Evolutionary conservation across 1,140 invertebrate species (phyloP).

Genomic region (Bombus consobrinus): DNA sequence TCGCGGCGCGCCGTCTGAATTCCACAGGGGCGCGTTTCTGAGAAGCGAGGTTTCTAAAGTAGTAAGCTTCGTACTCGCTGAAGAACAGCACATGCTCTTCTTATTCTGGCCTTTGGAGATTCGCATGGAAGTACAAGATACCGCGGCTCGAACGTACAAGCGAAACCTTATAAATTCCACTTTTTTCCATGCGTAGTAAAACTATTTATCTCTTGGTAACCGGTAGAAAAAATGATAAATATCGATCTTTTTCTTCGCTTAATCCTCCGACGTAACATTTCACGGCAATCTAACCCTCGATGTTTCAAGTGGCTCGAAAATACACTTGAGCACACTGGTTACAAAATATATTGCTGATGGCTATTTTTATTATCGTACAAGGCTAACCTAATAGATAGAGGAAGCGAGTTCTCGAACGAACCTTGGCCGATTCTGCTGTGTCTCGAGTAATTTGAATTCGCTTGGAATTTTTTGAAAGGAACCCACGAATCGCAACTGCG

Average conservation of each 20-base stretch:
- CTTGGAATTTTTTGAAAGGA: slow-evolving; percentile 42
- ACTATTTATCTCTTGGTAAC: background rate
- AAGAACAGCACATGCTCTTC: slow-evolving; percentile 5
- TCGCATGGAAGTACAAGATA: background rate
- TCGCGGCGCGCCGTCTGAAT: slow-evolving; percentile 17
- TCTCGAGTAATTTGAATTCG: no score
- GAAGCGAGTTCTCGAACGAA: background rate
- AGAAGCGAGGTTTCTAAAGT: slow-evolving; percentile 31
- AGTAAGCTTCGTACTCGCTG: background rate
- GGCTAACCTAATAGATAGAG: slow-evolving; percentile 25
- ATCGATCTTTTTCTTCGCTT: background rate
- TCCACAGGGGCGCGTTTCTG: slow-evolving; percentile 13
- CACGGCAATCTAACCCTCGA: background rate
- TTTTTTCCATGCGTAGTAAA: background rate
- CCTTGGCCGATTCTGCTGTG: slow-evolving; percentile 30
- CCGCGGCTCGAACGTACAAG: background rate
- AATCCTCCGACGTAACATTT: background rate
- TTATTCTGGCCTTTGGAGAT: slow-evolving; percentile 9
- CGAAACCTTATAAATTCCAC: background rate
- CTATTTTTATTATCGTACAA: slow-evolving; percentile 49
- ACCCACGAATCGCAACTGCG: background rate
- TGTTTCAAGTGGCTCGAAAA: background rate
- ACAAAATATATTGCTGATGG: background rate
- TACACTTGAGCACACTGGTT: background rate
- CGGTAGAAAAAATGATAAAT: background rate